Conservation (phyloP, 2,888 invertebrate species). For the Lepidocyrtinus sp. region DNA sequence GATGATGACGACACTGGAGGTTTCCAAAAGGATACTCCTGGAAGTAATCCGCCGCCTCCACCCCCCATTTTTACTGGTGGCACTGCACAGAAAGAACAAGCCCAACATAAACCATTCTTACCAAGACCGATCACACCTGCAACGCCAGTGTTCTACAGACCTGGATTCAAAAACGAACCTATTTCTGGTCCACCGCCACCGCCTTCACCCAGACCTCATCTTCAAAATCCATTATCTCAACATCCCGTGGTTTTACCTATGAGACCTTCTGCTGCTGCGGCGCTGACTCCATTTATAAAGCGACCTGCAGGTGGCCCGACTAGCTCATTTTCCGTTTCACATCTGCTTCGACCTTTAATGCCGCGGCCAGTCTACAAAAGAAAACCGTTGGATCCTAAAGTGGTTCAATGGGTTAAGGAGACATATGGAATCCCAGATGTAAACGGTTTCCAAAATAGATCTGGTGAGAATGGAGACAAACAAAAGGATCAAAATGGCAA, state of each 20-base stretch:
- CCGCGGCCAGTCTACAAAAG: conserved; percentile 6
- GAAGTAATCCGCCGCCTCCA: conserved; percentile 28
- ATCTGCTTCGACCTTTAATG: conserved; percentile 32
- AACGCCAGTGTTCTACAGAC: conserved; percentile 17
- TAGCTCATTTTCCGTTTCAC: conserved; percentile 29
- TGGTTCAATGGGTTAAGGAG: conserved; percentile 49
- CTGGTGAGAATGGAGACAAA: conserved; percentile 6
- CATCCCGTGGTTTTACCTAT: conserved; percentile 13
- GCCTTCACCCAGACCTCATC: conserved; percentile 9
- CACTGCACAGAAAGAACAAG: conserved; percentile 21
- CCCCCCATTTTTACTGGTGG: conserved; percentile 40
- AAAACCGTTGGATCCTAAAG: conserved; percentile 49
- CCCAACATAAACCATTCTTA: neutral
- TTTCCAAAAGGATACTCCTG: neutral
- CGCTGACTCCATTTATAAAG: conserved; percentile 11
- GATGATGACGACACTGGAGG: conserved; percentile 16
- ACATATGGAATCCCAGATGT: conserved; percentile 52
- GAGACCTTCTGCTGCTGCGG: conserved; percentile 36
- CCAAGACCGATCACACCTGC: conserved; percentile 30
- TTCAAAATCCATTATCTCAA: neutral
- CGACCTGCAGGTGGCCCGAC: conserved; percentile 9
- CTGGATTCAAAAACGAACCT: conserved; percentile 12
- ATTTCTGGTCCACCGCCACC: conserved; percentile 18
- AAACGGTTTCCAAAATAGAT: conserved; percentile 31
- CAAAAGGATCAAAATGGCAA: neutral